Base-by-base conservation (phyloP, 2,797 vertebrate species). In the Poecilia wingei region DNA sequence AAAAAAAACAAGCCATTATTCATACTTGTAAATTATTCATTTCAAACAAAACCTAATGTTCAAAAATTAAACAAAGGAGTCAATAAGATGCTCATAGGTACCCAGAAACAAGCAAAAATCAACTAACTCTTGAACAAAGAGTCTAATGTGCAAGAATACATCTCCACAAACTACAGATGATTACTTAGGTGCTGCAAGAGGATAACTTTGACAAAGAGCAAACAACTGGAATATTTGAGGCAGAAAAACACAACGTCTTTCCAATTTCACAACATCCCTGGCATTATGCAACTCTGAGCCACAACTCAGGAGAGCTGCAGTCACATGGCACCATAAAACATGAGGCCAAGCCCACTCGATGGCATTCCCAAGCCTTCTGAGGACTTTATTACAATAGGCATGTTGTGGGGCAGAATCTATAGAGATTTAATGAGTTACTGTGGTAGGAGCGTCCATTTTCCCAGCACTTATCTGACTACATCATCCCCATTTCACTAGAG, bases 381-480 rank as follows among this genome's bases (percentile, higher is more conserved):
- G 90, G 80, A 91, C 79, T 89, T 75, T 75, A 85, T 83, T 75
- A 96, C 95, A 96, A 95, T 93, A 92, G 91, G 78, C 88, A 92
- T 92, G 91, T 90, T 95, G 94, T 95, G 84, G 86, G 79, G 69
- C 71, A 91, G 87, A 92, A 94, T 92, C 92, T 92, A 92, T 92
- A 91, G 90, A 86, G 94, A 95, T 93, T 95, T 95, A 96, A 96
- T 93, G 94, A 95, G 94, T 93, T 92, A 93, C 92, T 93, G 92
- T 92, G 90, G 87, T 78, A 88, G 86, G 75, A 88, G 87, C 82
- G 4, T 70, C 83, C 80, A 87, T 92, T 93, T 94, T 95, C 90
- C 92, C 93, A 94, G 89, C 90, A 90, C 88, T 90, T 87, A 88
- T 91, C 85, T 81, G 82, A 83, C 88, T 87, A 86, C 85, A 84